Base-by-base conservation (phyloP, 2,888 invertebrate species). In the Scaptomyza polygonia region DNA sequence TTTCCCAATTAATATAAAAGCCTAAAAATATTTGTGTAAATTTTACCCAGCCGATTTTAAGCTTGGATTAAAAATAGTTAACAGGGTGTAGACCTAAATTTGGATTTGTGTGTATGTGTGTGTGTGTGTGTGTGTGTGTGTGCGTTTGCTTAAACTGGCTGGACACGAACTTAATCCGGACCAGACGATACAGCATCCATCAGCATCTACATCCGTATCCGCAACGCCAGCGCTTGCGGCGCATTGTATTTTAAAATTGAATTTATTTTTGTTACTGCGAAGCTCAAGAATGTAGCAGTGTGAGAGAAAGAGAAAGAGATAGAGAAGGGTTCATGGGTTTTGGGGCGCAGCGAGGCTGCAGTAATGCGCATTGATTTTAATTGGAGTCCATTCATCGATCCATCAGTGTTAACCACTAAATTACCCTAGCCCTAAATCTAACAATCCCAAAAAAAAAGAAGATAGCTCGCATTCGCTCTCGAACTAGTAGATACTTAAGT, bases 291-390 rank as follows among this genome's bases (percentile, higher is more conserved):
- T 9, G 16, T 1, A 5, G n/a, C n/a, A 9, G 47, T n/a, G 12
- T 4, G 6, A 30, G 2, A 4, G 16, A 5, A 9, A 39, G 16
- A 9, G 16, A 39, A 0, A 16, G 16, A 18, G 18, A 16, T 11
- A 29, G 44, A 12, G 16, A 30, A 36, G 45, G 68, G 73, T 77
- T 73, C 40, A 30, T 43, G 55, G 70, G 73, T 70, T 74, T 74
- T 58, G 65, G 67, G 71, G 72, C 72, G 65, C 86, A 87, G 36
- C 74, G 83, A 86, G 77, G 88, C 80, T 86, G 87, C 88, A 86
- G 67, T 88, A 86, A 86, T 88, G 63, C 70, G 88, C 71, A 86
- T 86, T 88, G 86, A 86, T 86, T 86, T 86, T 88, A 64, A 59
- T 63, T 43, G 27, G 53, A 69, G 83, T 57, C 67, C 67, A 8